A percentile compares a stretch with the other conserved stretches of the same genome.
Conservation (phyloP, 2,113 vertebrate species). For the Albula glossodonta region DNA sequence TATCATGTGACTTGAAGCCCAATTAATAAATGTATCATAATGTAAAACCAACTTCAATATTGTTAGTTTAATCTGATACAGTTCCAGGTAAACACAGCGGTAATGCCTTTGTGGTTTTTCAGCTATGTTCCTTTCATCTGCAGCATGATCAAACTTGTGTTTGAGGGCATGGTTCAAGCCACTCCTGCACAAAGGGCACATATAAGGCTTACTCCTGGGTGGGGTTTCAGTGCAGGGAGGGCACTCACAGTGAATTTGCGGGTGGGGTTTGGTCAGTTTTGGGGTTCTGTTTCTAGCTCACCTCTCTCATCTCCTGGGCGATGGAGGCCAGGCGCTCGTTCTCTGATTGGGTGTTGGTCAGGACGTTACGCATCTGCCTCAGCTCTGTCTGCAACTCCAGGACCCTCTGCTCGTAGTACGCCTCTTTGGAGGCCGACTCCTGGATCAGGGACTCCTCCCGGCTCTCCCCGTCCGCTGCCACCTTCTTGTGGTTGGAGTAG, state of each 20-base stretch:
- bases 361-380: slow-evolving; percentile 81
- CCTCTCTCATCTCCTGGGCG: slow-evolving; percentile 89
- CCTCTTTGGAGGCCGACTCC: slow-evolving; percentile 96
- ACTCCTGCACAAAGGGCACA: too few relatives aligned
- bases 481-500: slow-evolving; percentile 92
- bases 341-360: slow-evolving; percentile 84
- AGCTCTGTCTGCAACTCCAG: slow-evolving; percentile 93
- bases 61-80: background rate
- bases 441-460: slow-evolving; percentile 94
- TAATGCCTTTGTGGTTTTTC: background rate
- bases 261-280: background rate
- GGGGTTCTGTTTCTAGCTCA: slow-evolving; percentile 46
- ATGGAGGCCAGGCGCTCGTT: slow-evolving; percentile 86
- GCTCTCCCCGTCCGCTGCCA: slow-evolving; percentile 94
- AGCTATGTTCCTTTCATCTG: background rate
- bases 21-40: too few relatives aligned
- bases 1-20: background rate
- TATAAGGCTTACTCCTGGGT: background rate
- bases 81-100: background rate
- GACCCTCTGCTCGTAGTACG: slow-evolving; percentile 89
- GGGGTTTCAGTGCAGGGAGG: background rate
- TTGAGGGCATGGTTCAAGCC: too few relatives aligned
- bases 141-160: background rate
- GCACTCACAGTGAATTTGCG: background rate
- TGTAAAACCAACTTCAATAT: too few relatives aligned